Percentiles rank a stretch among this genome's conserved stretches.
phyloP scores from a whole-genome alignment of 30 jellyfish, hydroid and myxozoan species.

The Clytia hemisphaerica region DNA sequence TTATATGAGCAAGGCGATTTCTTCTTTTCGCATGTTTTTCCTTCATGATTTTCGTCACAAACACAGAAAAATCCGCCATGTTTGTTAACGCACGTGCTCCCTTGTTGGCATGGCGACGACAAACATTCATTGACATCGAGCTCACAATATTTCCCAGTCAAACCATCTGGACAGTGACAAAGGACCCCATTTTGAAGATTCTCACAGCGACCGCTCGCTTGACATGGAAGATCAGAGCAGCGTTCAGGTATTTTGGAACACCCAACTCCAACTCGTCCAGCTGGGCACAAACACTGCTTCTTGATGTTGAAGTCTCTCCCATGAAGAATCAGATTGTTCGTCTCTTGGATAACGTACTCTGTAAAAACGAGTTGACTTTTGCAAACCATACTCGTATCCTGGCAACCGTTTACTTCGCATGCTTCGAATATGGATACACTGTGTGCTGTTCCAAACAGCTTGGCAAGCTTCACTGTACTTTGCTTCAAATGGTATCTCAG shows the following conservation, averaged over 20 bases:
- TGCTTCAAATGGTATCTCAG: too few relatives aligned
- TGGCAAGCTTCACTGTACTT: too few relatives aligned
- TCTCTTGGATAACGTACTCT: background rate
- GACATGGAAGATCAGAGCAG: slow-evolving; percentile 72
- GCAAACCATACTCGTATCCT: background rate
- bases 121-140: slow-evolving; percentile 34
- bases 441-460: too few relatives aligned
- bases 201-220: slow-evolving; percentile 41
- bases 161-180: slow-evolving; percentile 44
- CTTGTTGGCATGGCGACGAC: slow-evolving; percentile 55
- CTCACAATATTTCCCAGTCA: slow-evolving; percentile 57
- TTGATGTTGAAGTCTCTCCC: slow-evolving; percentile 31
- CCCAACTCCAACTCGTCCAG: slow-evolving; percentile 61
- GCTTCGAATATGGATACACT: too few relatives aligned
- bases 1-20: background rate
- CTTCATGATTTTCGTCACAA: slow-evolving; percentile 43
- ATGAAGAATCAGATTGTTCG: slow-evolving; percentile 15
- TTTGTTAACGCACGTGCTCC: slow-evolving; percentile 33
- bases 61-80: slow-evolving; percentile 42
- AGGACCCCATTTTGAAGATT: slow-evolving; percentile 1
- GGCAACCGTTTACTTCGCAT: background rate
- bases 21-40: slow-evolving; percentile 49
- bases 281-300: slow-evolving; percentile 44
- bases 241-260: slow-evolving; percentile 42
- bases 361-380: background rate